Evolutionary conservation across 2,797 vertebrate species (phyloP).

Genomic region (Limnodromus scolopaceus): DNA sequence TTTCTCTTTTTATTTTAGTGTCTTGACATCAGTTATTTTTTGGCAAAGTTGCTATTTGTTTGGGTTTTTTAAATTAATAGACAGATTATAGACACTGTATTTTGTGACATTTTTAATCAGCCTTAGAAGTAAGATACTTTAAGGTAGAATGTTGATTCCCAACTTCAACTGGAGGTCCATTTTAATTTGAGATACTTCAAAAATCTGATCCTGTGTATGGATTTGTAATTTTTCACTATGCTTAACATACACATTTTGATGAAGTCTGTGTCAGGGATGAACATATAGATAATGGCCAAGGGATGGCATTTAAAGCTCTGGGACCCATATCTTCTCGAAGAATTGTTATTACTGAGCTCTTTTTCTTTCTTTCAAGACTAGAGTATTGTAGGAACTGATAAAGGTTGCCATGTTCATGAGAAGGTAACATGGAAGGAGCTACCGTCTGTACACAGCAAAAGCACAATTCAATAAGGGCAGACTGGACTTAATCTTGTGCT

Average conservation of each 20-base stretch:
- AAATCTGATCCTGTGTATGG: background rate
- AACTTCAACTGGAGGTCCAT: background rate
- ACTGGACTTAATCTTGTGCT: background rate
- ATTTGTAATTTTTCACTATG: background rate
- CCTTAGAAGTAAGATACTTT: background rate
- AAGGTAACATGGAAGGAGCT: background rate
- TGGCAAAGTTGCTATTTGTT: background rate
- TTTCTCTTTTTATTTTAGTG: background rate
- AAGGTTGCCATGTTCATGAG: background rate
- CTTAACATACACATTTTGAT: background rate
- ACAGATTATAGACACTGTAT: background rate
- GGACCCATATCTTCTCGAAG: background rate
- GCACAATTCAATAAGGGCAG: background rate
- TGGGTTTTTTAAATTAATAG: background rate
- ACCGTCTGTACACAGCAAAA: background rate
- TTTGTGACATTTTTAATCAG: background rate
- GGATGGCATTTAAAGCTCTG: background rate
- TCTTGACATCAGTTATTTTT: background rate
- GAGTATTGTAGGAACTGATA: background rate
- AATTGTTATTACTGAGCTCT: background rate
- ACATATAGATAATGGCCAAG: background rate
- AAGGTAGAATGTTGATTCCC: background rate
- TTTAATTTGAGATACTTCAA: background rate
- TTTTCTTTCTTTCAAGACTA: background rate
- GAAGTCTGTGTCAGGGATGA: background rate